Evolutionary conservation across 2,888 invertebrate species (phyloP).

Genomic region (Galeruca laticollis): DNA sequence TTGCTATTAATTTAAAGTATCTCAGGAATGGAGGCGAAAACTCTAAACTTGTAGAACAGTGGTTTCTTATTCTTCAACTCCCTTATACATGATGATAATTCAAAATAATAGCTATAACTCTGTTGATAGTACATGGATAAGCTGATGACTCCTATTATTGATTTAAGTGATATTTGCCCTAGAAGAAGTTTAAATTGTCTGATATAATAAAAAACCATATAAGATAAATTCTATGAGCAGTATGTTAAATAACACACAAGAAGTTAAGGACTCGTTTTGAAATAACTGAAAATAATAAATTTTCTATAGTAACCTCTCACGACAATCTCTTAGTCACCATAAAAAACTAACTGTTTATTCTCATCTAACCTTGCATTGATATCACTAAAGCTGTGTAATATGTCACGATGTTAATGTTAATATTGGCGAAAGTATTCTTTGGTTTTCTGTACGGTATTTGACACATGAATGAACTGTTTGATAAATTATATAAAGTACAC

Average conservation of each 20-base stretch:
- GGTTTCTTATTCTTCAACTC: no score
- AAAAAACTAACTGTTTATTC: conserved; percentile 24
- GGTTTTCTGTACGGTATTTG: background rate
- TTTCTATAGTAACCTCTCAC: conserved; percentile 28
- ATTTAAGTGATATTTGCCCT: conserved; percentile 14
- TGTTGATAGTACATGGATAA: conserved; percentile 13
- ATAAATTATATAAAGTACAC: background rate
- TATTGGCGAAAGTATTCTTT: background rate
- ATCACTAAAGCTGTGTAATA: conserved; percentile 9
- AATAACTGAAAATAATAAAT: conserved; percentile 27
- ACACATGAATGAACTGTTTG: background rate
- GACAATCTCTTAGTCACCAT: conserved; percentile 22
- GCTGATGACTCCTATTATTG: conserved; percentile 24
- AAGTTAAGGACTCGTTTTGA: conserved; percentile 18
- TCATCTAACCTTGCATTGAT: conserved; percentile 20
- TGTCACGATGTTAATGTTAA: background rate
- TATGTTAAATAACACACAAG: conserved; percentile 5
- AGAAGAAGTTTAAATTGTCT: conserved; percentile 5
- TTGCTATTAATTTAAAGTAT: no score
- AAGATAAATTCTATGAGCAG: conserved; percentile 12
- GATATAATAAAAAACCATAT: no score
- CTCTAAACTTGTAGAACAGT: no score
- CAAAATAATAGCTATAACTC: conserved; percentile 25
- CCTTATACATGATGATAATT: no score
- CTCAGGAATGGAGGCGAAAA: no score